Base-by-base conservation (phyloP, 2,113 vertebrate species). In the Vanacampus margaritifer region DNA sequence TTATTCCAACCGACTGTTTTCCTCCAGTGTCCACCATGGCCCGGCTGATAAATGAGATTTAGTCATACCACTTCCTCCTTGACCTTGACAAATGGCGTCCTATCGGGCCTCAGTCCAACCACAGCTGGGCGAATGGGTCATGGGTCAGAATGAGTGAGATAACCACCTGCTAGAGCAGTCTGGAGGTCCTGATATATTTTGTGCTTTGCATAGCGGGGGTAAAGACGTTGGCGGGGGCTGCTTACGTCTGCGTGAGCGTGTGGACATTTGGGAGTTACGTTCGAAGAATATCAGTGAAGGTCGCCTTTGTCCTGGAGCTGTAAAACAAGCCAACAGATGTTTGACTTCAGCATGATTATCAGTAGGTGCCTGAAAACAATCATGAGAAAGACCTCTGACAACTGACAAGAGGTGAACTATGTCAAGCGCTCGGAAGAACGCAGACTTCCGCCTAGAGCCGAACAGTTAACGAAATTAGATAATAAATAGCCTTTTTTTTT, bases 121-220 rank as follows among this genome's bases (percentile, higher is more conserved):
- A 68, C 72, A 79, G 77, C 80, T 77, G 70, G 80, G 68, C 57
- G 16, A 58, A 54, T 3, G 46, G 82, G 83, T 88, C 83, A 82
- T 17, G 35, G 87, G 84, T 90, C 86, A 80, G 54, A 67, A 60
- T 68, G 16, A 56, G 76, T 73, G 71, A 85, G 86, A 90, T 90
- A 89, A 87, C 74, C 89, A 90, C 86, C 87, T 89, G 87, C 76
- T 76, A 67, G 73, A 79, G 74, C 67, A 39, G 75, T 72, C 68
- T 35, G 26, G 51, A 45, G 67, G 51, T 62, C 4, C 35, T 50
- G 28, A 19, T 72, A 9, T 76, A 76, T 86, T 71, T 76, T 48
- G 54, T 26, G 51, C 36, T 77, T 35, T 67, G 54, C 37, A 26
- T 63, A 36, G 61, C 61, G 69, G 13, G 68, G 32, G 54, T 57